A percentile compares a stretch with the other conserved stretches of the same genome.
Conservation (phyloP, 2,888 invertebrate genomes). For the Ecliptopera silaceata region DNA sequence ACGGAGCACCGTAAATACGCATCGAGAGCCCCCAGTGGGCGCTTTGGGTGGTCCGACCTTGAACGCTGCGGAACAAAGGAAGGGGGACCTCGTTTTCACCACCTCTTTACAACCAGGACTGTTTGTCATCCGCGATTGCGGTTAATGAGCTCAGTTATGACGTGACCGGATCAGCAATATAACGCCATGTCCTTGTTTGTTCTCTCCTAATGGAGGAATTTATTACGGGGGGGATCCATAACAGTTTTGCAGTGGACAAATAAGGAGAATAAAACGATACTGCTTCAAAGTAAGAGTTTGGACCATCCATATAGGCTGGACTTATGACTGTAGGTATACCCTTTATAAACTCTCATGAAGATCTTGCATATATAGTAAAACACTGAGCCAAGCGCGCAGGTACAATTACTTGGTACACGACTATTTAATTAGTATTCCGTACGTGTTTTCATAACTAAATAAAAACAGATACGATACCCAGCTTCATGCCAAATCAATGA, state of each 20-base stretch:
- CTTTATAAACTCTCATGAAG: no score
- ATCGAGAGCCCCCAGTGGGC: conserved; percentile 35
- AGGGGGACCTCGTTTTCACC: conserved; percentile 45
- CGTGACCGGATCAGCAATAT: conserved; percentile 35
- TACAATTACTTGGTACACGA: no score
- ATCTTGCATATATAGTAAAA: background rate
- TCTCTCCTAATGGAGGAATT: conserved; percentile 16
- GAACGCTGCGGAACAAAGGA: conserved; percentile 56
- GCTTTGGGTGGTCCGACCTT: conserved; percentile 51
- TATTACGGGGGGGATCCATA: conserved; percentile 16
- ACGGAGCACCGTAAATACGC: conserved; percentile 40
- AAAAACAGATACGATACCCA: no score
- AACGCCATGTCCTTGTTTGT: conserved; percentile 22
- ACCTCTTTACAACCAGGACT: conserved; percentile 37
- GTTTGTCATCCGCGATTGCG: conserved; percentile 37
- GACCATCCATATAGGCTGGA: background rate
- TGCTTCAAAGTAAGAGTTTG: background rate
- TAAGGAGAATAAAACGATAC: conserved; percentile 6
- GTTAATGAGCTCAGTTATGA: conserved; percentile 36
- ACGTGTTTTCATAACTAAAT: background rate
- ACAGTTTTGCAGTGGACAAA: conserved; percentile 9
- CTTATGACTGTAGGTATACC: background rate
- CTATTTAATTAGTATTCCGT: background rate
- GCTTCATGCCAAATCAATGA: no score
- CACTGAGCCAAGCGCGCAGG: background rate